phyloP scores from a whole-genome alignment of 2,797 vertebrate genomes.

The Lemur catta region DNA sequence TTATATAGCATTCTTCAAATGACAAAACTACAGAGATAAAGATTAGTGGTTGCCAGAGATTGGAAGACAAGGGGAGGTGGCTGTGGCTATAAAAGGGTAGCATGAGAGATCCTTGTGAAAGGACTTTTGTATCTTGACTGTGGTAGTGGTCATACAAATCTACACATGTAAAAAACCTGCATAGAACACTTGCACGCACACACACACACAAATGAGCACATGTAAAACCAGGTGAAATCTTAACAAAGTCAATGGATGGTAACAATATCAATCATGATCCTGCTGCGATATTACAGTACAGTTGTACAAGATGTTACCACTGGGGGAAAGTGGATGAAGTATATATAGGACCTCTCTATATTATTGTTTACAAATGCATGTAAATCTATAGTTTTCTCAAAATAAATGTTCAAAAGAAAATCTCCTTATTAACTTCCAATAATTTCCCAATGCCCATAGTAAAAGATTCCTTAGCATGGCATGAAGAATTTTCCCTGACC shows the following conservation, averaged over 20 bases:
- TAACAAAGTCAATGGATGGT: not conserved
- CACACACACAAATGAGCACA: not conserved
- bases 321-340: not conserved
- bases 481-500: not conserved
- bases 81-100: not conserved
- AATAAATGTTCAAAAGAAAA: not conserved
- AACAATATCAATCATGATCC: not conserved
- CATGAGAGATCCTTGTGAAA: not conserved
- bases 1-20: not conserved
- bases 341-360: not conserved
- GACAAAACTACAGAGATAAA: not conserved
- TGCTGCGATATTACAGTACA: not conserved
- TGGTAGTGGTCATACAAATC: not conserved
- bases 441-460: not conserved
- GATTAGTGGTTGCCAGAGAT: not conserved
- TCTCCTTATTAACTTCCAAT: not conserved
- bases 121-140: not conserved
- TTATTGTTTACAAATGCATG: constrained; percentile 34
- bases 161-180: not conserved
- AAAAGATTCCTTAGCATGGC: not conserved
- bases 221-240: not conserved
- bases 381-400: constrained; percentile 4
- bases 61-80: not conserved
- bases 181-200: fast-evolving
- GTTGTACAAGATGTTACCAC: not conserved